Percentiles rank a stretch among this genome's conserved stretches.
These are phyloP conservation scores for Agriopis marginaria DNA, from an alignment of 2,888 invertebrate species.

Conservation along the genomic window DNA sequence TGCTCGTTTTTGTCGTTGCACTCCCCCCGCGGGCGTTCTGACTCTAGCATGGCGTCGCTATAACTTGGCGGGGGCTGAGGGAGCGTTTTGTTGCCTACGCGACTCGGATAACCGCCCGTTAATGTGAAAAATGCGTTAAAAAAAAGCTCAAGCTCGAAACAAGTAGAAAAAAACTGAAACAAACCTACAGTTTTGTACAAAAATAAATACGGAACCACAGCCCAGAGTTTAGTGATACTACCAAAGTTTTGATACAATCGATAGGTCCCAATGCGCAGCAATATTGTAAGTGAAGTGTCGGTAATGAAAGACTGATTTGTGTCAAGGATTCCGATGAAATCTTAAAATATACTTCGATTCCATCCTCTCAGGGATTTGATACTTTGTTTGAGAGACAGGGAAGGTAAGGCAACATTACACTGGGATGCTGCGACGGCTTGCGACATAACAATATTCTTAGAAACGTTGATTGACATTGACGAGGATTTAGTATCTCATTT, in stretches of 20 bases:
- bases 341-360: conserved; percentile 22
- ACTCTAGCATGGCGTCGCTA: too few species aligned
- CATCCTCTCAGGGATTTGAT: conserved; percentile 17
- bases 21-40: too few species aligned
- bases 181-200: background rate
- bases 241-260: conserved; percentile 18
- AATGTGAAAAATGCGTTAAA: too few species aligned
- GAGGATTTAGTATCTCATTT: too few species aligned
- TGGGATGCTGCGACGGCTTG: background rate
- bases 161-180: too few species aligned
- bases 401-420: background rate
- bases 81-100: too few species aligned
- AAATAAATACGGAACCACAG: conserved; percentile 15
- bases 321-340: conserved; percentile 30
- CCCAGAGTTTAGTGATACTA: background rate
- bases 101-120: too few species aligned
- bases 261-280: conserved; percentile 39
- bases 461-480: background rate
- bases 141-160: too few species aligned
- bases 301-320: conserved; percentile 43
- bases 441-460: background rate
- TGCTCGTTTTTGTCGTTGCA: too few species aligned
- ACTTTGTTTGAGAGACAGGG: conserved; percentile 18
- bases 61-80: too few species aligned
- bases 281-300: conserved; percentile 38